A percentile compares a stretch with the other conserved stretches of the same genome.
Conservation (phyloP, 2,113 vertebrate genomes). For the Solea senegalensis region DNA sequence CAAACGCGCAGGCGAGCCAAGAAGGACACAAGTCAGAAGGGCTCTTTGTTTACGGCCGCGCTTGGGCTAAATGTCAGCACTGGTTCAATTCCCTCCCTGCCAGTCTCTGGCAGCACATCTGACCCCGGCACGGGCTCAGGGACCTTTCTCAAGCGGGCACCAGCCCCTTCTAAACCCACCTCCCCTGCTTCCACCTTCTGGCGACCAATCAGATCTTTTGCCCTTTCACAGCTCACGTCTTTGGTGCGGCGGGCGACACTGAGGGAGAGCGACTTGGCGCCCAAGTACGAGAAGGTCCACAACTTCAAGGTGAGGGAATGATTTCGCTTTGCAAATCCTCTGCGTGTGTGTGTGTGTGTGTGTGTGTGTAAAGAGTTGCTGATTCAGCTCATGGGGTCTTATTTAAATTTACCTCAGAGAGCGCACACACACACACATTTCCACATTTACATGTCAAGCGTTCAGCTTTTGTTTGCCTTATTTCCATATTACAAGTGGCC, state of each 20-base stretch:
- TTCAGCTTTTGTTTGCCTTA: conserved; percentile 10
- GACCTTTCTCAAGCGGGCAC: background rate
- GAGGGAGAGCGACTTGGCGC: conserved; percentile 94
- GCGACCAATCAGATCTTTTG: conserved; percentile 99
- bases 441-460: conserved; percentile 10
- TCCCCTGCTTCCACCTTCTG: conserved; percentile 82
- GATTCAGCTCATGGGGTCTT: conserved; percentile 54
- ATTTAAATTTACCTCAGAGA: conserved; percentile 54
- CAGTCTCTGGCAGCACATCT: conserved; percentile 4
- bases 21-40: conserved; percentile 48
- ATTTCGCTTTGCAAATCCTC: background rate
- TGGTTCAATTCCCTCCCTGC: conserved; percentile 52
- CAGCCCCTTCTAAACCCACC: conserved; percentile 56
- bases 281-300: conserved; percentile 98
- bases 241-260: conserved; percentile 96
- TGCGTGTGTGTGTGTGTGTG: conserved; percentile 18
- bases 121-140: conserved; percentile 15
- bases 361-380: conserved; percentile 25
- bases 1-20: conserved; percentile 24
- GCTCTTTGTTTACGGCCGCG: conserved; percentile 55
- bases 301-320: conserved; percentile 96
- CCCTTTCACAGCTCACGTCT: conserved; percentile 99
- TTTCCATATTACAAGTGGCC: conserved; percentile 25
- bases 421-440: conserved; percentile 13
- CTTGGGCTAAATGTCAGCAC: conserved; percentile 47